phyloP scores from a whole-genome alignment of 2,797 vertebrate species.

The Phoebastria nigripes region DNA sequence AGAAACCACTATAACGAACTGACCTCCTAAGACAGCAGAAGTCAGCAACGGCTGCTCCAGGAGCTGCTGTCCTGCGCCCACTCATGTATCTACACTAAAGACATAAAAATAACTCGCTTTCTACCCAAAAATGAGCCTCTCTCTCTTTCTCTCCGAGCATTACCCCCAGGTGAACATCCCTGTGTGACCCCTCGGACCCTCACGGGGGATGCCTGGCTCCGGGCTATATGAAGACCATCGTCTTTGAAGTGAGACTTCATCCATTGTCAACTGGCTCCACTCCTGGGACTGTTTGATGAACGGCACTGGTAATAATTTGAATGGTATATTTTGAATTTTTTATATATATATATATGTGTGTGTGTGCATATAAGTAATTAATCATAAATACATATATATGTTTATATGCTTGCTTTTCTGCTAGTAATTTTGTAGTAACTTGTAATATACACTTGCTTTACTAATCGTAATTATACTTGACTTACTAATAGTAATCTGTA shows the following conservation, averaged over 20 bases:
- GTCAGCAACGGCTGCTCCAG: background rate
- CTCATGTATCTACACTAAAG: background rate
- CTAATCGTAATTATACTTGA: accelerated
- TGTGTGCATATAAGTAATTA: background rate
- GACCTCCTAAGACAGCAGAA: background rate
- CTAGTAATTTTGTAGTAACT: background rate
- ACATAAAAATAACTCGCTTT: background rate
- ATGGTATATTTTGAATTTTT: background rate
- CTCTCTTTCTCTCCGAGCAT: background rate
- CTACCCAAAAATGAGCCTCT: background rate
- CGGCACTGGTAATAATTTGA: background rate
- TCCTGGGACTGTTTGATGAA: background rate
- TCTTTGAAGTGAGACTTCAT: background rate
- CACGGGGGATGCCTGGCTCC: accelerated
- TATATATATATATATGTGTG: too few relatives aligned
- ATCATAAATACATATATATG: accelerated
- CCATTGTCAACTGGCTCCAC: accelerated
- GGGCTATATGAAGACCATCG: accelerated
- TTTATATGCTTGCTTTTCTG: background rate
- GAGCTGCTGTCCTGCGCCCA: background rate
- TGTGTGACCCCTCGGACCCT: background rate
- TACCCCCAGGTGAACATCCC: accelerated
- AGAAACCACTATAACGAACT: background rate
- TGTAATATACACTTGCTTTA: background rate
- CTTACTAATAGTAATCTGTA: background rate